Conservation (phyloP, 2,797 vertebrate species). For the Poecilia picta region DNA sequence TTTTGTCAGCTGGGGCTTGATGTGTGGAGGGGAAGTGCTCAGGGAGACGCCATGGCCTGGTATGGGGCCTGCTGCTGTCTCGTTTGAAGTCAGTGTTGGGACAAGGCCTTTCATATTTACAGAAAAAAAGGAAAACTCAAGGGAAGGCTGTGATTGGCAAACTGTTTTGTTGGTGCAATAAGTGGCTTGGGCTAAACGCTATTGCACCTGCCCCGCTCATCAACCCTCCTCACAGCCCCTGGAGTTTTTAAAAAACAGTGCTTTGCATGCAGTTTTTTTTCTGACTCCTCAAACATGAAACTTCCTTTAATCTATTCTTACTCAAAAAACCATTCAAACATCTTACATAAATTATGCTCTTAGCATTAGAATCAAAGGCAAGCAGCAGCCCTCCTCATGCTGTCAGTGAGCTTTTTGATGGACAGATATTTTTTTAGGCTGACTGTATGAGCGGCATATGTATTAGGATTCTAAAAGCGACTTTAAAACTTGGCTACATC, state of each 20-base stretch:
- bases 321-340: slow-evolving; percentile 83
- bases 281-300: slow-evolving; percentile 70
- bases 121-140: slow-evolving; percentile 67
- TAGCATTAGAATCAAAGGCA: slow-evolving; percentile 85
- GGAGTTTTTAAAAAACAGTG: slow-evolving; percentile 73
- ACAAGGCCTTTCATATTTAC: slow-evolving; percentile 82
- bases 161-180: slow-evolving; percentile 73
- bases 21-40: slow-evolving; percentile 70
- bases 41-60: slow-evolving; percentile 66
- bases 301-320: slow-evolving; percentile 83
- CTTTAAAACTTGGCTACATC: slow-evolving; percentile 57
- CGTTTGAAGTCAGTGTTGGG: slow-evolving; percentile 78
- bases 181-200: slow-evolving; percentile 69
- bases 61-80: slow-evolving; percentile 71
- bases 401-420: slow-evolving; percentile 78
- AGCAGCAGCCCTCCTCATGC: slow-evolving; percentile 66
- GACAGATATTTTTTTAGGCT: slow-evolving; percentile 69
- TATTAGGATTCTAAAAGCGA: slow-evolving; percentile 61
- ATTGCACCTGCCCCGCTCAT: slow-evolving; percentile 67
- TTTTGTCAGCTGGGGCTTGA: slow-evolving; percentile 78
- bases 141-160: slow-evolving; percentile 75
- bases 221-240: slow-evolving; percentile 65
- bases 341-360: slow-evolving; percentile 88
- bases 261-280: slow-evolving; percentile 69
- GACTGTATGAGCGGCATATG: slow-evolving; percentile 64